These are phyloP conservation scores for Xenopus laevis DNA, from an alignment of 2,113 vertebrate genomes.

Conservation along the genomic window DNA sequence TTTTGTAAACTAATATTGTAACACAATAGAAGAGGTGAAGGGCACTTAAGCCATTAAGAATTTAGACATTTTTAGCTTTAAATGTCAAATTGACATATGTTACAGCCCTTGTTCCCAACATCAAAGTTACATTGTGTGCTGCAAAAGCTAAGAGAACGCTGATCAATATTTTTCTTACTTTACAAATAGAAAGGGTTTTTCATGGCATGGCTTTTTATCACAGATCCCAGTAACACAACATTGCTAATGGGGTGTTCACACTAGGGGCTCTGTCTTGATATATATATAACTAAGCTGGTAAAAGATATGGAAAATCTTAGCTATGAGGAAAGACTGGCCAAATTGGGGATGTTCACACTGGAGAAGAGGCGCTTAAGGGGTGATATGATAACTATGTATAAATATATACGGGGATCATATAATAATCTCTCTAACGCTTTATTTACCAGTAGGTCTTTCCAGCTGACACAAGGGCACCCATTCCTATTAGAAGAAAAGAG, in stretches of 20 bases:
- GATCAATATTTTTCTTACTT: background rate
- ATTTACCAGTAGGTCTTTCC: too few relatives aligned
- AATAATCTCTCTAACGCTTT: too few relatives aligned
- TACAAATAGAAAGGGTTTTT: background rate
- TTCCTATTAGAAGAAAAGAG: too few relatives aligned
- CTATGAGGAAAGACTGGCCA: too few relatives aligned
- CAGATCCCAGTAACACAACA: background rate
- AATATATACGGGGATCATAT: too few relatives aligned
- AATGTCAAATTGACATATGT: background rate
- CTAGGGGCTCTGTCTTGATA: too few relatives aligned
- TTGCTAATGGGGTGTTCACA: background rate
- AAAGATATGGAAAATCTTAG: too few relatives aligned
- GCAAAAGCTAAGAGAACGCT: background rate
- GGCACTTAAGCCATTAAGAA: background rate
- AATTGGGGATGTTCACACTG: too few relatives aligned
- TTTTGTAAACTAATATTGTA: background rate
- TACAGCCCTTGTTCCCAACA: background rate
- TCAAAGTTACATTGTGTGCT: background rate
- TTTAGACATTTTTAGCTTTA: background rate
- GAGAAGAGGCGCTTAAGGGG: too few relatives aligned
- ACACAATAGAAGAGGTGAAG: background rate
- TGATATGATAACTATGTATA: too few relatives aligned
- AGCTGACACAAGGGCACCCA: too few relatives aligned
- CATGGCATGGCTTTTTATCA: background rate
- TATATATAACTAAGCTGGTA: too few relatives aligned